A percentile compares a stretch with the other conserved stretches of the same genome.
Conservation (phyloP, 2,113 vertebrate genomes). For the Pogonocichla stellata region DNA sequence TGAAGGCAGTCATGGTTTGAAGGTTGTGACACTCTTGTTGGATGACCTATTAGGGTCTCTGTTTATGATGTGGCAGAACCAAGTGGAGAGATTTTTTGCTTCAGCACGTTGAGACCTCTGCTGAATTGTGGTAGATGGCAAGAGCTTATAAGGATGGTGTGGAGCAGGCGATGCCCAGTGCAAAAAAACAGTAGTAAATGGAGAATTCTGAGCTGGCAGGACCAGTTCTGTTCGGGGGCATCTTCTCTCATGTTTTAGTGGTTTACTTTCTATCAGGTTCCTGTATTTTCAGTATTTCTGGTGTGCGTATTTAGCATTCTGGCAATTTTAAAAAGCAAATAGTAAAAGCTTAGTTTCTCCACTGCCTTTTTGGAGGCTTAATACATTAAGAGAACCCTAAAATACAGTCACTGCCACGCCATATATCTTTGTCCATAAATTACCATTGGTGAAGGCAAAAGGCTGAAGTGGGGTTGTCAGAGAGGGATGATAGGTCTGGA, state of each 20-base stretch:
- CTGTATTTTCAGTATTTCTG: not conserved
- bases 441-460: not conserved
- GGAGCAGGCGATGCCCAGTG: not conserved
- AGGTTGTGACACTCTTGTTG: not conserved
- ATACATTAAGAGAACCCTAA: not conserved
- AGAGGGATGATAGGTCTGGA: not conserved
- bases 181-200: not conserved
- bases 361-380: not conserved
- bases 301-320: not conserved
- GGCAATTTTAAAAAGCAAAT: not conserved
- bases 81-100: not conserved
- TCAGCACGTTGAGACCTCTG: not conserved
- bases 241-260: not conserved
- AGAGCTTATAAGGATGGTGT: not conserved
- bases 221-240: not conserved
- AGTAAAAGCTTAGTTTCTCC: not conserved
- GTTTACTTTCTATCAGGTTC: not conserved
- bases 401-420: not conserved
- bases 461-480: not conserved
- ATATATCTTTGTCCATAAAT: constrained; percentile 34
- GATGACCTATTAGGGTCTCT: not conserved
- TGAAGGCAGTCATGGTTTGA: not conserved
- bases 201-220: not conserved
- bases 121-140: not conserved
- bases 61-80: not conserved